Evolutionary conservation across 1,140 invertebrate species (phyloP).

Genomic region (Dreissena polymorpha): DNA sequence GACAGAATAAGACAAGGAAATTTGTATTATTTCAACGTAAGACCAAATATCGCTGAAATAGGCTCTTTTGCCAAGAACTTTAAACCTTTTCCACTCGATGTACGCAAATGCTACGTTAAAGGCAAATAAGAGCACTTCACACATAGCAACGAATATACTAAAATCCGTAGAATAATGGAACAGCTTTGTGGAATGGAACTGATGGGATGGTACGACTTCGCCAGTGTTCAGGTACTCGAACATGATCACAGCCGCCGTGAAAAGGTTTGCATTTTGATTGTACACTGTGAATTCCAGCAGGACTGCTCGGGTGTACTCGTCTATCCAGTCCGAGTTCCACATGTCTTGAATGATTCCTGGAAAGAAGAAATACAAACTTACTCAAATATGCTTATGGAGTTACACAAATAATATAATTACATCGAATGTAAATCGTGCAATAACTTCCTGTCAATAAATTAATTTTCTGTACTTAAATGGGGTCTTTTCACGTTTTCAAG

Average conservation of each 20-base stretch:
- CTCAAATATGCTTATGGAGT: too few species aligned
- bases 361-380: too few species aligned
- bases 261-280: conserved; percentile 75
- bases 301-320: conserved; percentile 79
- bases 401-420: too few species aligned
- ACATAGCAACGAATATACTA: conserved; percentile 50
- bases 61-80: conserved; percentile 23
- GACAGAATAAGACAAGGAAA: conserved; percentile 53
- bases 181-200: conserved; percentile 54
- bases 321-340: conserved; percentile 78
- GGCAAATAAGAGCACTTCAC: conserved; percentile 53
- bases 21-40: conserved; percentile 58
- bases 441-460: too few species aligned
- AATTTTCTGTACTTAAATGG: too few species aligned
- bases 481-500: too few species aligned
- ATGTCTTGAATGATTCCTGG: conserved; percentile 57
- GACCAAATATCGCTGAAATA: conserved; percentile 62
- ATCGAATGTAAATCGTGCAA: too few species aligned
- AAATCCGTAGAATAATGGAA: conserved; percentile 52
- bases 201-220: conserved; percentile 43
- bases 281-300: conserved; percentile 81
- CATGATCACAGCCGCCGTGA: conserved; percentile 48
- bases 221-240: conserved; percentile 55
- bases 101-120: conserved; percentile 45
- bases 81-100: conserved; percentile 50